Evolutionary conservation across 2,113 vertebrate species (phyloP), one percentile per base, ranked within the genome.

Genomic region (Anolis carolinensis): DNA sequence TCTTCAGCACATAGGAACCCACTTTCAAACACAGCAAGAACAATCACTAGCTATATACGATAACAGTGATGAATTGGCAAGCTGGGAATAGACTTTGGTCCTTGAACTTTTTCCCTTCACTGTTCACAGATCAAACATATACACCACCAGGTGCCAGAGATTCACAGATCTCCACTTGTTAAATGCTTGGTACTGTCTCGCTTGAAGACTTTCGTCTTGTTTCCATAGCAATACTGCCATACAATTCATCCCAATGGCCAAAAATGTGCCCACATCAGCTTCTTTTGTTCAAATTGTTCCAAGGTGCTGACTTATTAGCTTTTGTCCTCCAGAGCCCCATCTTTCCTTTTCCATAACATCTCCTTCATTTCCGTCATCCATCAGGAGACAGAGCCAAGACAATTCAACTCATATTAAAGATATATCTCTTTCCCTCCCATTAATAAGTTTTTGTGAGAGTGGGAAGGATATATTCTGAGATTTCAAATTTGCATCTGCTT

Each of bases 31-130:
- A 85, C 79, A 1, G 4, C 79, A 86, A 88, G 82, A 44, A 0
- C 55, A 7, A 59, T 74, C 0, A 0, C 86, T 86, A 85, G 82
- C 83, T 81, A 63, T 71, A 0, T 2, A 30, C 89, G 89, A 88
- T 85, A 70, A 81, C 71, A 75, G 74, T 80, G 89, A 93, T 87
- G 73, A 70, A 91, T 84, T 8, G 73, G 30, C 52, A 81, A 4
- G 0, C 0, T 0, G 83, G 86, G 73, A 81, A n/a, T 83, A 3
- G 52, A 74, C 76, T 67, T 2, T 82, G 86, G 7, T 74, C 73
- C 81, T 82, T 85, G 80, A 39, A 30, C 0, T 0, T 75, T 8
- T 0, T 68, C 6, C 0, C 65, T 73, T 65, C 75, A 52, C 52
- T 39, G 36, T 62, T 39, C 85, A 63, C 5, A 0, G 50, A 0